phyloP scores from a whole-genome alignment of 1,140 invertebrate genomes.

The Ceratina japonica region DNA sequence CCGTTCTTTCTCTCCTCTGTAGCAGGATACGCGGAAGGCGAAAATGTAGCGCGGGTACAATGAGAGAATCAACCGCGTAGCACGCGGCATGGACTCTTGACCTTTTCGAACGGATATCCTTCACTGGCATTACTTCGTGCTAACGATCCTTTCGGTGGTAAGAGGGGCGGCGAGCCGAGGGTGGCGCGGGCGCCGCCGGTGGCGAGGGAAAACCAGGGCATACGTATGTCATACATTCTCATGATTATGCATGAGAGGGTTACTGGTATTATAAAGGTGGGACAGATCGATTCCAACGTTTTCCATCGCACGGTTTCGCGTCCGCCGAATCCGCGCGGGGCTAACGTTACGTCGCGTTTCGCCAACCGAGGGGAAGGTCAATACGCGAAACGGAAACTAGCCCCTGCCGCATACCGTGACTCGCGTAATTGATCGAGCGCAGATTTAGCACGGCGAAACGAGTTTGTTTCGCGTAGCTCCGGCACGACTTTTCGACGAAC shows the following conservation, averaged over 20 bases:
- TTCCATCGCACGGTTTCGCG: constrained; percentile 49
- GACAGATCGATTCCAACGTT: constrained; percentile 69
- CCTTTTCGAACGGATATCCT: constrained; percentile 75
- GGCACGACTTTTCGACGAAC: too few species aligned
- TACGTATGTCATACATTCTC: constrained; percentile 71
- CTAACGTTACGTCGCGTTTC: too few species aligned
- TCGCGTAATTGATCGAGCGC: too few species aligned
- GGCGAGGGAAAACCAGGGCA: constrained; percentile 59
- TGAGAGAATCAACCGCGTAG: constrained; percentile 54
- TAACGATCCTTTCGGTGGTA: constrained; percentile 72
- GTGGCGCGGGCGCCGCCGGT: constrained; percentile 26
- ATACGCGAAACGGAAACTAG: too few species aligned
- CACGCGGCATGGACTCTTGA: constrained; percentile 72
- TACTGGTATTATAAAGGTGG: constrained; percentile 62
- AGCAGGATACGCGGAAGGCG: background rate
- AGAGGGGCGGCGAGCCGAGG: constrained; percentile 21
- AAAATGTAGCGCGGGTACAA: constrained; percentile 36
- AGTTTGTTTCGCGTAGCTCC: background rate
- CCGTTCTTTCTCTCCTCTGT: background rate
- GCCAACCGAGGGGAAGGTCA: too few species aligned
- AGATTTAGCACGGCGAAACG: too few species aligned
- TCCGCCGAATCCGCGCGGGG: background rate
- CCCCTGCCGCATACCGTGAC: too few species aligned
- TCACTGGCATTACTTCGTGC: constrained; percentile 70
- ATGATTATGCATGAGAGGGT: constrained; percentile 75